Percentiles rank a stretch among this genome's conserved stretches.
phyloP scores from a whole-genome alignment of 2,888 invertebrate genomes.

The Thumatha senex region DNA sequence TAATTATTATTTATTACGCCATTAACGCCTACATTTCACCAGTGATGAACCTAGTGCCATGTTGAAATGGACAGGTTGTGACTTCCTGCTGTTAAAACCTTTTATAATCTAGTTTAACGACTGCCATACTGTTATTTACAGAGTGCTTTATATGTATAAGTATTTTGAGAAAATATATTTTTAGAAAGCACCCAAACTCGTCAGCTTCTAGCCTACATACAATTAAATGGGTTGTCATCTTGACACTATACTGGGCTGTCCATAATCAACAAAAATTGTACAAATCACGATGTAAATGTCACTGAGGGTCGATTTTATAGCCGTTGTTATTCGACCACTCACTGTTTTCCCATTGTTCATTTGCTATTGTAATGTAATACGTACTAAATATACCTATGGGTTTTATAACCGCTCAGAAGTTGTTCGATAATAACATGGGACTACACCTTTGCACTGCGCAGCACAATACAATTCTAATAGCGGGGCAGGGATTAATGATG shows the following conservation, averaged over 20 bases:
- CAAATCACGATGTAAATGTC: slow-evolving; percentile 12
- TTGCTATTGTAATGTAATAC: slow-evolving; percentile 33
- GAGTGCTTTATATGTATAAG: too few relatives aligned
- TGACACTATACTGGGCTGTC: not conserved
- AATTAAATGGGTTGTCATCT: slow-evolving; percentile 2
- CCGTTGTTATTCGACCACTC: slow-evolving; percentile 8
- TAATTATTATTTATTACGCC: too few relatives aligned
- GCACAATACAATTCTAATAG: not conserved
- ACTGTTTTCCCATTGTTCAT: slow-evolving; percentile 33
- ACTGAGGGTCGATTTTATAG: slow-evolving; percentile 23
- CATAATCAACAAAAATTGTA: slow-evolving; percentile 17
- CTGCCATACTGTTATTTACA: too few relatives aligned
- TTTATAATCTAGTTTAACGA: too few relatives aligned
- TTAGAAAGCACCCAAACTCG: too few relatives aligned
- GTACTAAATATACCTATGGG: slow-evolving; percentile 11
- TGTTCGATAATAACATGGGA: not conserved
- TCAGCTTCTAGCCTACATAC: not conserved
- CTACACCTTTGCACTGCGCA: not conserved
- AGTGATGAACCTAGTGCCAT: too few relatives aligned
- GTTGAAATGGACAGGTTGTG: too few relatives aligned
- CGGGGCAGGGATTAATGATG: too few relatives aligned
- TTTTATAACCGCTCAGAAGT: slow-evolving; percentile 2
- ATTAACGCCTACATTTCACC: too few relatives aligned
- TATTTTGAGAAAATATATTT: too few relatives aligned
- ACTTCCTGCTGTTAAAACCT: too few relatives aligned